Conservation (phyloP, 2,888 invertebrate species). For the Oxyscelio sp. region DNA sequence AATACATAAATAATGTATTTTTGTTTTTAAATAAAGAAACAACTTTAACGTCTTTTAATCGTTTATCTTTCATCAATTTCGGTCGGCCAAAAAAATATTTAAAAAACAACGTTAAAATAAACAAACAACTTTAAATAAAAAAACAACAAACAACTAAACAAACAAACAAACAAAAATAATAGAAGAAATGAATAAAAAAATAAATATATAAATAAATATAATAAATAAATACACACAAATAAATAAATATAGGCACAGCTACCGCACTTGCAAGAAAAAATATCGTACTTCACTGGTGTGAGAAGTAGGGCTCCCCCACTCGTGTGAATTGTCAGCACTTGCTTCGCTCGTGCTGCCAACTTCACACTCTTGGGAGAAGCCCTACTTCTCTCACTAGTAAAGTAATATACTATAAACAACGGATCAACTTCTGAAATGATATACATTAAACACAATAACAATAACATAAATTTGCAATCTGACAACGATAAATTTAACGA, state of each 20-base stretch:
- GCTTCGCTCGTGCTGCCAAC: no score
- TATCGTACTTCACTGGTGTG: slow-evolving; percentile 5
- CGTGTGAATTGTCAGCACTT: not conserved
- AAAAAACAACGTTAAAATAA: slow-evolving; percentile 7
- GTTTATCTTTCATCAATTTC: slow-evolving; percentile 1
- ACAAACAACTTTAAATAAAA: slow-evolving; percentile 11
- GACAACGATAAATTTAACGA: no score
- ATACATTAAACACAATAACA: no score
- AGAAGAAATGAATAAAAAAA: not conserved
- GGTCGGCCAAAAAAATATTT: not conserved
- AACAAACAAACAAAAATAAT: not conserved
- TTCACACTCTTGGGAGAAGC: slow-evolving; percentile 8
- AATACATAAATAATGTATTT: no score
- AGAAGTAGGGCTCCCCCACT: slow-evolving; percentile 2
- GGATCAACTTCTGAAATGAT: no score
- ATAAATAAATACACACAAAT: no score
- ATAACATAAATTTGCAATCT: no score
- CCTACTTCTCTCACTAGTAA: slow-evolving; percentile 9
- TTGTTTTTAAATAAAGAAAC: slow-evolving; percentile 9
- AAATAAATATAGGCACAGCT: slow-evolving; percentile 13
- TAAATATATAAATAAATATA: slow-evolving; percentile 6
- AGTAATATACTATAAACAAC: slow-evolving; percentile 2
- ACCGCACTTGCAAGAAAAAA: slow-evolving; percentile 11
- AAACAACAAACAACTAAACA: slow-evolving; percentile 4
- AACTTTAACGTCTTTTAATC: slow-evolving; percentile 1